Percentiles rank a stretch among this genome's conserved stretches.
phyloP scores from a whole-genome alignment of 2,113 vertebrate genomes.

The Bubo blakistoni region DNA sequence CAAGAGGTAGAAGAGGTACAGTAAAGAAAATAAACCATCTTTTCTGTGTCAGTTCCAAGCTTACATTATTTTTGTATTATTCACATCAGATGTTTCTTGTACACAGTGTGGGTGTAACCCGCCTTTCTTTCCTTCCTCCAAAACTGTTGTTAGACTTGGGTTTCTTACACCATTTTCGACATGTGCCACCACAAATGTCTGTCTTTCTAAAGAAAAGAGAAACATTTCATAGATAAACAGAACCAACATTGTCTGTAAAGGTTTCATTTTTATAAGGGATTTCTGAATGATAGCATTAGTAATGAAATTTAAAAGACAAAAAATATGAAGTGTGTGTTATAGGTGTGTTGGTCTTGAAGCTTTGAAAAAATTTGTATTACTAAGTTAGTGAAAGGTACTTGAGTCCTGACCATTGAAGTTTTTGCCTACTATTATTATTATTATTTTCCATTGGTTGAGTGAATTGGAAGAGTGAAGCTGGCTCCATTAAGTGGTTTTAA shows the following conservation, averaged over 20 bases:
- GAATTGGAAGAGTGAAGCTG: neutral
- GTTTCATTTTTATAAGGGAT: neutral
- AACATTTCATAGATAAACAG: neutral
- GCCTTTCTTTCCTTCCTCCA: neutral
- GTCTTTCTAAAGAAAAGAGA: neutral
- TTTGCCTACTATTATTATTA: neutral
- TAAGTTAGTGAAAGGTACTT: neutral
- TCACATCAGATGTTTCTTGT: neutral
- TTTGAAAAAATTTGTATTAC: neutral
- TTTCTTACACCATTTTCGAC: neutral
- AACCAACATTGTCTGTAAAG: neutral
- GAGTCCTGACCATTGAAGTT: neutral
- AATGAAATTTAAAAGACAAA: neutral
- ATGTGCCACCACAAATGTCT: neutral
- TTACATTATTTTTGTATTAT: neutral
- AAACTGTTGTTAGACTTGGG: neutral
- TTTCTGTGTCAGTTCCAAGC: neutral
- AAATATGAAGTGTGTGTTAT: neutral
- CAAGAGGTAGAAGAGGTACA: neutral
- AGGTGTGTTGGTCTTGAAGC: no score
- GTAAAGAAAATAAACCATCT: neutral
- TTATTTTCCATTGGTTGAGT: neutral
- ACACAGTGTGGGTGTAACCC: rapidly evolving
- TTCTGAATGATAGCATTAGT: neutral
- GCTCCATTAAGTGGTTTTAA: neutral